phyloP scores from a whole-genome alignment of 92 coral and sea anemone genomes.

The Zoanthus sansibaricus region DNA sequence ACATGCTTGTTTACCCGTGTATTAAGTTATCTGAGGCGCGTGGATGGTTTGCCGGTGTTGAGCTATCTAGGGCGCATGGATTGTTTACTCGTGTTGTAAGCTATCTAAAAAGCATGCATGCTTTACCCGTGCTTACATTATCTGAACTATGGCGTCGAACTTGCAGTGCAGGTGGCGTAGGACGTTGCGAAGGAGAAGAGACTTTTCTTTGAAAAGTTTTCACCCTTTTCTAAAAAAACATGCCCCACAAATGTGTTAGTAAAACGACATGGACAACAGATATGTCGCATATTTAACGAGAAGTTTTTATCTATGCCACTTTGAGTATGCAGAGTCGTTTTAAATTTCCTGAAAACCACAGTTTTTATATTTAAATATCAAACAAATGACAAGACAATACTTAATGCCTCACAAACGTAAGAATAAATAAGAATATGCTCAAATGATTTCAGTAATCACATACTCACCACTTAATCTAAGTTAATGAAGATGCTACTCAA shows the following conservation, averaged over 20 bases:
- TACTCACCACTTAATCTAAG: no score
- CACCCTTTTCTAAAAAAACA: constrained; percentile 39
- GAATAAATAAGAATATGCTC: no score
- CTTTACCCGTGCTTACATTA: constrained; percentile 56
- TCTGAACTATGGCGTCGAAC: constrained; percentile 67
- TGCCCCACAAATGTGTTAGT: constrained; percentile 30
- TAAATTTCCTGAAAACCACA: neutral
- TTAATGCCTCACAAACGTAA: no score
- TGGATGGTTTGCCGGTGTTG: no score
- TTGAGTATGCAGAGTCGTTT: neutral
- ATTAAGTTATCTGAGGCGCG: no score
- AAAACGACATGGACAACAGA: neutral
- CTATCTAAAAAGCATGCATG: neutral
- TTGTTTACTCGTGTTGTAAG: neutral
- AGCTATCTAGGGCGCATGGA: neutral
- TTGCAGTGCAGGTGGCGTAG: constrained; percentile 47
- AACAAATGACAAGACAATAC: no score
- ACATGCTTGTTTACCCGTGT: no score
- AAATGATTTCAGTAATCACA: no score
- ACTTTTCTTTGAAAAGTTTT: constrained; percentile 33
- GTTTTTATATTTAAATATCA: neutral
- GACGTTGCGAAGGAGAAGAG: constrained; percentile 24
- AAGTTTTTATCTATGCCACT: neutral
- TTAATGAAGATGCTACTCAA: no score
- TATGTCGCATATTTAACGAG: neutral